Evolutionary conservation across 1,140 invertebrate species (phyloP), one percentile per base, ranked within the genome.

Genomic region (Bombus terrestris): DNA sequence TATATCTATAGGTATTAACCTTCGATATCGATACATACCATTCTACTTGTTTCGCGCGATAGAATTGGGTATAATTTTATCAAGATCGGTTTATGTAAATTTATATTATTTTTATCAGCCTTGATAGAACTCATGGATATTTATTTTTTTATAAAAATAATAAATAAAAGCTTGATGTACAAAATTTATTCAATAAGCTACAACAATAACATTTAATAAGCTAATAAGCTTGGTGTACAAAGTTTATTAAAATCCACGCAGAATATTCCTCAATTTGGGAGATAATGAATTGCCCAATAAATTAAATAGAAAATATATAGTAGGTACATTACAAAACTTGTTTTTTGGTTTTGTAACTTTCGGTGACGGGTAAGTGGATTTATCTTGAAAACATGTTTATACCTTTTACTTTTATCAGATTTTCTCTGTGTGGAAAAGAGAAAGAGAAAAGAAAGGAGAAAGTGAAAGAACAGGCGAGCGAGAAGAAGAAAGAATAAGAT

Each of bases 401-500:
- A 32, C 5, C 18, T 59, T 73, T 41, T 12, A 81, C 18, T 37
- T 74, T 32, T 22, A 32, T 47, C 10, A 39, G 3, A 69, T 69
- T 32, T 77, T 76, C 43, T n/a, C 18, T 32, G 28, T 28, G 22
- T 3, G 28, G 5, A 3, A n/a, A 43, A 72, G 28, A 62, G 39
- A 37, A 75, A 73, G n/a, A 59, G 32, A 6, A 41, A 47, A 13
- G 53, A 41, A 32, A 6, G 22, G 41, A 12, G 35, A 73, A 72
- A 76, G 32, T 32, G 35, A 73, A 39, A 4, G 39, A 22, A 13
- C 3, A 35, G 15, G 12, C 3, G 25, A 25, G n/a, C 43, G 9
- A 35, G 43, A 32, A 25, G 43, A 35, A 15, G 43, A 68, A 83
- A 68, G 82, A 83, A 69, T 41, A 37, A 78, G 47, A 83, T 83